These are phyloP conservation scores for Micrasema longulum DNA, from an alignment of 1,140 invertebrate genomes.

Conservation along the genomic window DNA sequence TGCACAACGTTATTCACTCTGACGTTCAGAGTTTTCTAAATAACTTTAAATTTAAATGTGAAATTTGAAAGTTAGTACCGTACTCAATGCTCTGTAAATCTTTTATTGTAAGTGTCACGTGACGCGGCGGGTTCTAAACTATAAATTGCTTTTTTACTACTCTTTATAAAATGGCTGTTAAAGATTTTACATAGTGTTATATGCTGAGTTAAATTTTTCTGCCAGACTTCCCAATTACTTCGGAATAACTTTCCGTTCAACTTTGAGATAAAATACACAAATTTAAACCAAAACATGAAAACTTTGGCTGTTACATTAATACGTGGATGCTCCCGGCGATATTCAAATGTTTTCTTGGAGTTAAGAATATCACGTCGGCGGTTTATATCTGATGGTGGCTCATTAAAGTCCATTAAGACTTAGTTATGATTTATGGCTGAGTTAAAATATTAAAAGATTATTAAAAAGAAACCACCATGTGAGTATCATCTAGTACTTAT, in stretches of 20 bases:
- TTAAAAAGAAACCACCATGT: no score
- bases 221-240: conserved; percentile 12
- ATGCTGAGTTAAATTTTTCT: conserved; percentile 22
- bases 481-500: no score
- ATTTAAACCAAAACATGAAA: conserved; percentile 46
- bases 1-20: neutral
- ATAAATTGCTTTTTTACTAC: conserved; percentile 8
- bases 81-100: no score
- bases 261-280: conserved; percentile 43
- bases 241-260: conserved; percentile 13
- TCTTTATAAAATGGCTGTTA: conserved; percentile 10
- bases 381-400: conserved; percentile 6
- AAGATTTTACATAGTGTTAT: conserved; percentile 12
- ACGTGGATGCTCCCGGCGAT: conserved; percentile 22
- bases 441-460: no score
- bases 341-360: conserved; percentile 11
- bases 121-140: neutral
- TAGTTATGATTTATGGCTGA: no score
- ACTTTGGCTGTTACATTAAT: conserved; percentile 35
- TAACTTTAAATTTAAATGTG: neutral
- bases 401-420: no score
- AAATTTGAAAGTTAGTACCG: no score
- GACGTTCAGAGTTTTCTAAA: neutral
- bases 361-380: neutral
- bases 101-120: no score